Conservation (phyloP, 2,888 invertebrate species). For the Eupeodes latifasciatus region DNA sequence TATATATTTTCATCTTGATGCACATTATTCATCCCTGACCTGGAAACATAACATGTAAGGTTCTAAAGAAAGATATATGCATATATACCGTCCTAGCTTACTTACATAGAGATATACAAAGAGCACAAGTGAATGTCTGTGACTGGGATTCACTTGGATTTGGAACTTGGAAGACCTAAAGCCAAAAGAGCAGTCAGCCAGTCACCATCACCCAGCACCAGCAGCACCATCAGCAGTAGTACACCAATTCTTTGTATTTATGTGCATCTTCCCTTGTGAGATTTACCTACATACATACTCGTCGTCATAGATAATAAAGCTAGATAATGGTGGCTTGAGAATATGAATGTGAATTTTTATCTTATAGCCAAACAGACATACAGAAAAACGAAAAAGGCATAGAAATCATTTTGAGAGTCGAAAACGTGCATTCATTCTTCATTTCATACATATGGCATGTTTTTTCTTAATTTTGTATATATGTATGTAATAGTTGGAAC, state of each 20-base stretch:
- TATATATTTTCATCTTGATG: constrained; percentile 9
- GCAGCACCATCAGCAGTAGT: not conserved
- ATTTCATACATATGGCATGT: not conserved
- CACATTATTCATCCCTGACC: constrained; percentile 69
- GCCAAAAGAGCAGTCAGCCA: not conserved
- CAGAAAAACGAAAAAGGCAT: not conserved
- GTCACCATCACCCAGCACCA: not conserved
- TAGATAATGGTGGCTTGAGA: not conserved
- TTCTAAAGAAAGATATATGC: too few species aligned
- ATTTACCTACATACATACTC: too few species aligned
- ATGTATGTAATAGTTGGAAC: constrained; percentile 45
- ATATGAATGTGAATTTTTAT: not conserved
- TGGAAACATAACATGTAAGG: constrained; percentile 27
- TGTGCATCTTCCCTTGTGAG: not conserved
- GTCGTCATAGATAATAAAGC: not conserved
- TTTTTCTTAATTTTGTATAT: constrained; percentile 34
- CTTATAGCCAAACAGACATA: not conserved
- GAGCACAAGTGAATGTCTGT: constrained; percentile 9
- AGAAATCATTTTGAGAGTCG: constrained; percentile 6
- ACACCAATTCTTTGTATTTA: not conserved
- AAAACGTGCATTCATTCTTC: not conserved
- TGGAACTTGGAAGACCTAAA: not conserved
- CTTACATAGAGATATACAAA: not conserved
- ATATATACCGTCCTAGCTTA: not conserved
- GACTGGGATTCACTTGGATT: not conserved